phyloP scores from a whole-genome alignment of 2,113 vertebrate genomes.

The Xiphophorus hellerii region DNA sequence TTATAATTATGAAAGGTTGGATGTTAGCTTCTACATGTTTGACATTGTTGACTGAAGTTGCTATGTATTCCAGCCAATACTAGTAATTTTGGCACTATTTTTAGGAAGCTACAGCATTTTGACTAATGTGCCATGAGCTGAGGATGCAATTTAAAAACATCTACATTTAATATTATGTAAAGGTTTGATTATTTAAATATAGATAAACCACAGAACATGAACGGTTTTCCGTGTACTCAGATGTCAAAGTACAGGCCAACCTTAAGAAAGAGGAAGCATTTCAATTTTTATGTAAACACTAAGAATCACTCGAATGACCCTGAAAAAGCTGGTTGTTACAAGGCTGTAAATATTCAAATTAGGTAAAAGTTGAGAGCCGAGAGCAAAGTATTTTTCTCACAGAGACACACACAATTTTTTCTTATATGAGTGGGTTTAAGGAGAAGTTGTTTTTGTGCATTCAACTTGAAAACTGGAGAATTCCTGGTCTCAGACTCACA shows the following conservation, averaged over 20 bases:
- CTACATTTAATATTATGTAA: too few species aligned
- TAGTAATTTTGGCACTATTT: neutral
- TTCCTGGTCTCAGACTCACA: constrained; percentile 33
- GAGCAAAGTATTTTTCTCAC: neutral
- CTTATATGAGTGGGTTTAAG: neutral
- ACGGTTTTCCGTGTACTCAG: too few species aligned
- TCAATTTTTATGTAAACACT: neutral
- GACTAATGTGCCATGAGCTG: too few species aligned
- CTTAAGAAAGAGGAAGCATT: neutral
- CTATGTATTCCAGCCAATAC: neutral
- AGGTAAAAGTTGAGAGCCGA: neutral
- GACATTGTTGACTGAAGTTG: neutral
- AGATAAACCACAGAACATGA: too few species aligned
- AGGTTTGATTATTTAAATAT: too few species aligned
- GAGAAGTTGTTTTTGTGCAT: neutral
- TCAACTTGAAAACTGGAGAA: constrained; percentile 16
- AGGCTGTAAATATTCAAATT: neutral
- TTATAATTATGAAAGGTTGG: too few species aligned
- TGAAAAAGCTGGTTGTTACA: too few species aligned
- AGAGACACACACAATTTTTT: too few species aligned
- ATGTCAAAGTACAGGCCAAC: too few species aligned
- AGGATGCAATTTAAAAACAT: too few species aligned
- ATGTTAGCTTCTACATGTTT: neutral
- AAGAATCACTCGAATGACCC: neutral
- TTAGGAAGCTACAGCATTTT: neutral